Percentiles rank a stretch among this genome's conserved stretches.
Evolutionary conservation across 2,888 invertebrate species (phyloP).

Genomic region (Smittia aterrima): DNA sequence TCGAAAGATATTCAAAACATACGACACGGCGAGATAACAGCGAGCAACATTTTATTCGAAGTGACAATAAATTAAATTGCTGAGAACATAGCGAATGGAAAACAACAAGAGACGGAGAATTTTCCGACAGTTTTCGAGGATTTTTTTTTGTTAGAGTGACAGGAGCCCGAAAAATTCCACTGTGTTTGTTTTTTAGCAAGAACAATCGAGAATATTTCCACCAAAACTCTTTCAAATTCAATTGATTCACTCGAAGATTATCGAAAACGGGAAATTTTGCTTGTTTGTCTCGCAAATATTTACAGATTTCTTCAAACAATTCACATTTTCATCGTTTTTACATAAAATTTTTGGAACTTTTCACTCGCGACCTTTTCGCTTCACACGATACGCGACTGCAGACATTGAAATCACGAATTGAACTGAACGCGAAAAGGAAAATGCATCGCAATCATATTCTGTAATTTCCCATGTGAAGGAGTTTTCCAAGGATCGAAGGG

Average conservation of each 20-base stretch:
- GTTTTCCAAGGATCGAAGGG: constrained; percentile 9
- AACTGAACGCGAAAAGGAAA: constrained; percentile 25
- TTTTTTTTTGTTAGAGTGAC: neutral
- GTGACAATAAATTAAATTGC: constrained; percentile 41
- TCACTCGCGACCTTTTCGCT: constrained; percentile 26
- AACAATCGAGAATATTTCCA: neutral
- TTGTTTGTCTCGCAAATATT: constrained; percentile 31
- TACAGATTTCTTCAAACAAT: neutral
- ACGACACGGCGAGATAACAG: neutral
- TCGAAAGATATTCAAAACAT: constrained; percentile 8
- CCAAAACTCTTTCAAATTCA: neutral
- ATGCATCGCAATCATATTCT: neutral
- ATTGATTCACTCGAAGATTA: neutral
- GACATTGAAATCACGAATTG: constrained; percentile 3
- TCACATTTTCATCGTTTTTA: neutral
- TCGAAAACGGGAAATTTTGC: neutral
- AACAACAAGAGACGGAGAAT: neutral
- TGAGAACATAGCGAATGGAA: constrained; percentile 19
- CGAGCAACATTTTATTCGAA: constrained; percentile 14
- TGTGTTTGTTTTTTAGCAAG: neutral
- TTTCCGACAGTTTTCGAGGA: neutral
- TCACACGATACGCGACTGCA: neutral
- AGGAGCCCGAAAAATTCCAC: neutral
- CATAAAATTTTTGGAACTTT: neutral
- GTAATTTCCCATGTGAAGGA: constrained; percentile 23